A percentile compares a stretch with the other conserved stretches of the same genome.
These are phyloP conservation scores for Hippasteria phrygiana DNA, from an alignment of 53 echinoderm and acorn worm genomes.

Conservation along the genomic window DNA sequence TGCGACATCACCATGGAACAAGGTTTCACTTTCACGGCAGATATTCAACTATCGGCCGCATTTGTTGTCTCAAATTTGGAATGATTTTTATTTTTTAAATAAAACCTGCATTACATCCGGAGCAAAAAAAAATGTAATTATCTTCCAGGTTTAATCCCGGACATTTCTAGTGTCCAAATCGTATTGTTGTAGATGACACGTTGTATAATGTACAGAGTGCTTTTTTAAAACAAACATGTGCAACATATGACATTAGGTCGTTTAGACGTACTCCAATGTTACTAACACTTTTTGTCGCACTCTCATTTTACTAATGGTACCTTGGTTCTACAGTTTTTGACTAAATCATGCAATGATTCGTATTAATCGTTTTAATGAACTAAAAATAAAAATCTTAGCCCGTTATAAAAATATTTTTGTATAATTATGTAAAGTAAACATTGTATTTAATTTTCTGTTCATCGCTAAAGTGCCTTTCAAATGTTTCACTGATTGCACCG, in stretches of 20 bases:
- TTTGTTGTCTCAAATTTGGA: too few relatives aligned
- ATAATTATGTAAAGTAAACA: conserved; percentile 57
- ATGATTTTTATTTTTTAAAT: too few relatives aligned
- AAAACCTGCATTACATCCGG: too few relatives aligned
- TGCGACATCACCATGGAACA: too few relatives aligned
- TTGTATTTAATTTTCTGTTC: conserved; percentile 44
- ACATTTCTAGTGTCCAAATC: background rate
- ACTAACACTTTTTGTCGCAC: conserved; percentile 40
- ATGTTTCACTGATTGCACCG: background rate
- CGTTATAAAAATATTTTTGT: conserved; percentile 59
- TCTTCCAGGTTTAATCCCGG: too few relatives aligned
- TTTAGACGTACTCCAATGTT: conserved; percentile 17
- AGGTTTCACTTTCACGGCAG: too few relatives aligned
- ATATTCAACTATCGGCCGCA: too few relatives aligned
- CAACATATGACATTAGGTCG: conserved; percentile 15
- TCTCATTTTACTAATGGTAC: conserved; percentile 6
- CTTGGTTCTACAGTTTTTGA: conserved; percentile 13
- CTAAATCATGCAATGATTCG: conserved; percentile 42
- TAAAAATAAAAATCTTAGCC: conserved; percentile 31
- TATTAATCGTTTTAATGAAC: conserved; percentile 12
- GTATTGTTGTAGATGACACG: background rate
- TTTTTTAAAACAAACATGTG: too few relatives aligned
- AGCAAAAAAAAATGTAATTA: too few relatives aligned
- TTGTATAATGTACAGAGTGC: conserved; percentile 20
- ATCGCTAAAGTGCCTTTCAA: conserved; percentile 57